Conservation (phyloP, 2,797 vertebrate genomes). For the Botia kubotai region DNA sequence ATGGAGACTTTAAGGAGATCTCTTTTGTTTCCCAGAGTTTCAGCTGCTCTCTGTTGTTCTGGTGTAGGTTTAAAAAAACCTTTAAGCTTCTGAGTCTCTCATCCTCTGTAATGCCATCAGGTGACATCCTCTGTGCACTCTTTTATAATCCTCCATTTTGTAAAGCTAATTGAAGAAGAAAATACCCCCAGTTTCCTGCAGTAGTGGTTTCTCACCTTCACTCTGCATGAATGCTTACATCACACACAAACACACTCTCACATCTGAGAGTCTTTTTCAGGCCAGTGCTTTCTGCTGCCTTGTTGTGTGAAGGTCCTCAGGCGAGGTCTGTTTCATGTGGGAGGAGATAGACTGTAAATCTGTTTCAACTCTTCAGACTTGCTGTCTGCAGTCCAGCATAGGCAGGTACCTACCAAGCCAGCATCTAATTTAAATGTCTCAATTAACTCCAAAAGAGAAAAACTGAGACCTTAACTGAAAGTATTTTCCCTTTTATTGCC, state of each 20-base stretch:
- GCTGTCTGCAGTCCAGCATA: background rate
- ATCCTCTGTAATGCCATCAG: constrained; percentile 55
- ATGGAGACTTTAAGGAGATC: background rate
- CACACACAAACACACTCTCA: constrained; percentile 73
- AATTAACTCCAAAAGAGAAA: background rate
- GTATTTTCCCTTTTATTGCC: too few species aligned
- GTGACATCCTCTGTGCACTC: constrained; percentile 60
- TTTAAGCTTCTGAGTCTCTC: constrained; percentile 73
- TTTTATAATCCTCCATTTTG: constrained; percentile 82
- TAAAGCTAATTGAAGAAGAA: constrained; percentile 75
- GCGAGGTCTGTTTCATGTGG: constrained; percentile 74
- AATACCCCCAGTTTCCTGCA: constrained; percentile 77
- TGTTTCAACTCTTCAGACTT: background rate
- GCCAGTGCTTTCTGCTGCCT: constrained; percentile 72
- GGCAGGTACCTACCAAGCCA: background rate
- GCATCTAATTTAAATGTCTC: constrained; percentile 7
- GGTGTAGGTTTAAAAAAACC: constrained; percentile 67
- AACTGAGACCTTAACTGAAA: background rate
- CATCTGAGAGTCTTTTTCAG: constrained; percentile 81
- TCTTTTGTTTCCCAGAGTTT: background rate
- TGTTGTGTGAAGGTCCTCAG: constrained; percentile 71
- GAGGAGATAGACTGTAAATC: constrained; percentile 55
- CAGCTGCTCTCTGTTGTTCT: constrained; percentile 53
- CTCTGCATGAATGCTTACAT: constrained; percentile 54
- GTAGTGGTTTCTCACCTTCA: constrained; percentile 54